Evolutionary conservation across 2,797 vertebrate species (phyloP), one percentile per base, ranked within the genome.

Genomic region (Pteropus rufus): DNA sequence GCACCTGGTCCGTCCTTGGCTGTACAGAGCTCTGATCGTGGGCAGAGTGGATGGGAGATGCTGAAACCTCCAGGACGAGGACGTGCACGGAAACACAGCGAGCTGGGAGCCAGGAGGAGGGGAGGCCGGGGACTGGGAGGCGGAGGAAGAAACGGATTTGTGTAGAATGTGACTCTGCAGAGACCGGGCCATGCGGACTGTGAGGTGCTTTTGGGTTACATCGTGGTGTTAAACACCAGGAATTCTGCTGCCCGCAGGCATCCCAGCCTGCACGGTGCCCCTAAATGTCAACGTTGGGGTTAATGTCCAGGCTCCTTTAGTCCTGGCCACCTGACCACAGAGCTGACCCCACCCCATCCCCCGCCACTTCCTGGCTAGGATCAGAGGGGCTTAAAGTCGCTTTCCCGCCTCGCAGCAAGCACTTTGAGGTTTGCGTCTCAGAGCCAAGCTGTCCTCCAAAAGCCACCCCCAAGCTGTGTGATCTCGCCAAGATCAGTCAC

Each of bases 391-490:
- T 5, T 23, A 1, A 29, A 24, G 1, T 1, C 72, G 10, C 58
- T 36, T 3, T 10, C 21, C 23, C 0, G 11, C 2, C 23, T 23
- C 0, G 7, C 34, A 0, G 29, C 21, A 0, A 19, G 67, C 12
- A 0, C 56, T 49, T 5, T 8, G 65, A 81, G 89, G 49, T 3
- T 15, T 0, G 34, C 3, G 34, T 11, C 69, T 70, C 70, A 36
- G 39, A 93, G 65, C 8, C 84, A 3, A 0, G 36, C 80, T 18
- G 93, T 26, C 26, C 75, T 62, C 26, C 36, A 2, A 11, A 24
- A 0, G 36, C 56, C 64, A 4, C 39, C 10, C 39, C 72, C 36
- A 3, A 36, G 85, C 56, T n/a, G 19, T 60, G 23, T 36, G 39
- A 60, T 36, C 72, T 69, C 56, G 6, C 18, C 0, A 14, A 73